These are phyloP conservation scores for Listronotus bonariensis DNA, from an alignment of 1,140 invertebrate species.

Conservation along the genomic window DNA sequence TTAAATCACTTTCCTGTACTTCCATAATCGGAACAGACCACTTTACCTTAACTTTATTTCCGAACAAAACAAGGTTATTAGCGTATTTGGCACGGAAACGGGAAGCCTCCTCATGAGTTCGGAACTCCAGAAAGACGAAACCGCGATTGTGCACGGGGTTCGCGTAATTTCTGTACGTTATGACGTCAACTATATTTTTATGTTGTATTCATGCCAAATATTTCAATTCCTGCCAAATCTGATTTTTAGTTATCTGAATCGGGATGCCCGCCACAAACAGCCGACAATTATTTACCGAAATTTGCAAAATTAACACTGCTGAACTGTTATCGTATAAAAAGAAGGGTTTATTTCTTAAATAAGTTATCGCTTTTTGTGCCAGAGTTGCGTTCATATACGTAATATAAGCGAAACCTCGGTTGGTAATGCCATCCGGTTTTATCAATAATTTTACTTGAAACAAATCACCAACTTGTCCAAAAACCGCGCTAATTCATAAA, in stretches of 20 bases:
- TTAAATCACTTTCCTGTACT: no score
- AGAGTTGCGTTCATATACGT: conserved; percentile 30
- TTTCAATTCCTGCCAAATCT: conserved; percentile 71
- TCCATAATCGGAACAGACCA: conserved; percentile 37
- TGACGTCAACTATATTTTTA: conserved; percentile 67
- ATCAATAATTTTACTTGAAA: conserved; percentile 34
- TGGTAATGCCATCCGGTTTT: conserved; percentile 1
- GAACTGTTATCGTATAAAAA: neutral
- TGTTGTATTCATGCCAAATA: conserved; percentile 65
- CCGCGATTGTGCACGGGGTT: conserved; percentile 59
- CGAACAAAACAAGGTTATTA: conserved; percentile 29
- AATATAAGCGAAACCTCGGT: conserved; percentile 39
- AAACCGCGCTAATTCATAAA: conserved; percentile 26
- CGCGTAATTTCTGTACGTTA: conserved; percentile 66
- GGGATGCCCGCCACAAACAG: conserved; percentile 85
- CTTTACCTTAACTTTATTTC: conserved; percentile 25
- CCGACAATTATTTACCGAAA: conserved; percentile 71
- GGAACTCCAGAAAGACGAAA: conserved; percentile 89
- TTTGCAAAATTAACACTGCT: conserved; percentile 7
- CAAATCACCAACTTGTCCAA: conserved; percentile 25
- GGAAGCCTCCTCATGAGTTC: conserved; percentile 76
- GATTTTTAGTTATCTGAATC: conserved; percentile 68
- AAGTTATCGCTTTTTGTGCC: conserved; percentile 19
- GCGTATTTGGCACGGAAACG: conserved; percentile 65
- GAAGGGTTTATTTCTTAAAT: conserved; percentile 17